phyloP scores from a whole-genome alignment of 2,113 vertebrate genomes.

The Melanocharis versteri region DNA sequence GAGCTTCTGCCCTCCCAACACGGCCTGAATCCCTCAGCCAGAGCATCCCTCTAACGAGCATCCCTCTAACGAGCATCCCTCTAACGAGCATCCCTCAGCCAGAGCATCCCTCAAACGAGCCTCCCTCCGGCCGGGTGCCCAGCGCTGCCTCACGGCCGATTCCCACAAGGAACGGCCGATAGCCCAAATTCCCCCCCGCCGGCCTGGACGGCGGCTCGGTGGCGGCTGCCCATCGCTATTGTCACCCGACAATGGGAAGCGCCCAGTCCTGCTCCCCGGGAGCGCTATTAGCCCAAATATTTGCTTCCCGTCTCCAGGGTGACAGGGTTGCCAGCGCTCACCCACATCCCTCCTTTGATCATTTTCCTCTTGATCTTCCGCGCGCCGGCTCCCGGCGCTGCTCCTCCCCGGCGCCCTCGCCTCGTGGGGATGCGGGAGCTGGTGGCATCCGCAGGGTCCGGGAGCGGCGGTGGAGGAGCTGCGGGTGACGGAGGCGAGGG shows the following conservation, averaged over 20 bases:
- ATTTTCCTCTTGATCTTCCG: conserved; percentile 44
- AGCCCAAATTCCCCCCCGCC: background rate
- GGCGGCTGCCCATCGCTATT: background rate
- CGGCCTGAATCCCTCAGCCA: background rate
- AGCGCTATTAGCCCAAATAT: conserved; percentile 46
- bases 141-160: rapidly evolving
- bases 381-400: background rate
- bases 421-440: background rate
- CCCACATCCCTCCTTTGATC: conserved; percentile 55
- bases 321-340: conserved; percentile 41
- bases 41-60: background rate
- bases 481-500: background rate
- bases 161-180: background rate
- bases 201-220: background rate
- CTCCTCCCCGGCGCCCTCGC: background rate
- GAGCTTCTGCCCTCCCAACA: background rate
- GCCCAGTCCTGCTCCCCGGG: background rate
- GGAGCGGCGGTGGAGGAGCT: background rate
- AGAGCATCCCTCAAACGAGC: rapidly evolving
- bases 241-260: background rate
- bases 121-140: background rate
- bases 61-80: no score
- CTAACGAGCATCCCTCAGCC: no score
- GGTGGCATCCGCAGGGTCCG: rapidly evolving
- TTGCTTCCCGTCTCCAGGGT: conserved; percentile 58